These are phyloP conservation scores for Portunus trituberculatus DNA, from an alignment of 1,140 invertebrate species.

Conservation along the genomic window DNA sequence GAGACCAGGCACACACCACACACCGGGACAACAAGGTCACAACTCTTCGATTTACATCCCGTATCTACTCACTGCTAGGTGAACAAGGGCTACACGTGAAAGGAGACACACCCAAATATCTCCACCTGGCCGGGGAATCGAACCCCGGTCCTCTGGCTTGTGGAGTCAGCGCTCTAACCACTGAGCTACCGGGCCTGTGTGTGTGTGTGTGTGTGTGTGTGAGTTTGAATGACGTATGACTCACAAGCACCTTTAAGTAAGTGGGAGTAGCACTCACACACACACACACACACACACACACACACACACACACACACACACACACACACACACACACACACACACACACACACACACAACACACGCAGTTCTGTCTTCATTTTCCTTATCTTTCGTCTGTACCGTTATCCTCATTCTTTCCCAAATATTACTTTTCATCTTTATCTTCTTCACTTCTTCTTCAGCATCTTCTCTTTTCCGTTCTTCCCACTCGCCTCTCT, in stretches of 20 bases:
- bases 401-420: not conserved
- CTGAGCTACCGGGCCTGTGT: not conserved
- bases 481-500: not conserved
- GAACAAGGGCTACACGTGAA: too few species aligned
- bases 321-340: not conserved
- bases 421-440: not conserved
- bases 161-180: not conserved
- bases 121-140: too few species aligned
- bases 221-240: too few species aligned
- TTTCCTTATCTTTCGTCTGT: not conserved
- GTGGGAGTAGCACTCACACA: not conserved
- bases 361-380: not conserved
- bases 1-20: too few species aligned
- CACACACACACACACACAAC: not conserved
- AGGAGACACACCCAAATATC: too few species aligned
- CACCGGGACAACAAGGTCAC: too few species aligned
- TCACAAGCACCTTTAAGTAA: too few species aligned
- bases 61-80: too few species aligned
- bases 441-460: not conserved
- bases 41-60: too few species aligned
- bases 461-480: not conserved
- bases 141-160: not conserved
- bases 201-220: too few species aligned
- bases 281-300: not conserved
- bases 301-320: constrained; percentile 18